Conservation (phyloP, 2,797 vertebrate species). For the Sciurus vulgaris region DNA sequence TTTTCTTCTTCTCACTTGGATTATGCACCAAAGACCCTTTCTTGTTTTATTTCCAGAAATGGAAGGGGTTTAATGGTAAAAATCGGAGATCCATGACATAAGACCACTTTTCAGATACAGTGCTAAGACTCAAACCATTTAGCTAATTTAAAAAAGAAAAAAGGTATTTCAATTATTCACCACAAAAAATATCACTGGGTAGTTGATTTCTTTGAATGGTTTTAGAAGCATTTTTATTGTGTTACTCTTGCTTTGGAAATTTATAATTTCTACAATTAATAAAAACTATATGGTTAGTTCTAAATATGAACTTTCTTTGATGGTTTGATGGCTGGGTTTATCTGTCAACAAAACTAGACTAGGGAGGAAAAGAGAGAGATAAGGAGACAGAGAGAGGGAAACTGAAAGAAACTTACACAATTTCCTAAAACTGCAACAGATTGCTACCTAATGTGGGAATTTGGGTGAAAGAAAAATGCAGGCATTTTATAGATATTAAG, state of each 20-base stretch:
- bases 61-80: constrained; percentile 73
- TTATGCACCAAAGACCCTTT: constrained; percentile 77
- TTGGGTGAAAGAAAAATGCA: neutral
- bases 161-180: constrained; percentile 21
- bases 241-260: constrained; percentile 46
- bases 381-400: neutral
- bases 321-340: neutral
- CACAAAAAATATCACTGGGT: neutral
- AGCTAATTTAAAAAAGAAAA: neutral
- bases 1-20: constrained; percentile 80
- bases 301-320: constrained; percentile 13
- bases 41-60: constrained; percentile 81
- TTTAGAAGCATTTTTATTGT: constrained; percentile 58
- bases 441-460: neutral
- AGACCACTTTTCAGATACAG: neutral
- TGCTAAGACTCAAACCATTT: constrained; percentile 17
- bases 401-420: neutral
- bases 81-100: constrained; percentile 43
- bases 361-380: neutral
- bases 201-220: constrained; percentile 64
- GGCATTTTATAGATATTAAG: neutral
- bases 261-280: constrained; percentile 2
- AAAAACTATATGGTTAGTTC: constrained; percentile 26
- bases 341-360: neutral
- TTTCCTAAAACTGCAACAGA: neutral